Conservation (phyloP, 2,888 invertebrate species). For the Drosophila incognita region DNA sequence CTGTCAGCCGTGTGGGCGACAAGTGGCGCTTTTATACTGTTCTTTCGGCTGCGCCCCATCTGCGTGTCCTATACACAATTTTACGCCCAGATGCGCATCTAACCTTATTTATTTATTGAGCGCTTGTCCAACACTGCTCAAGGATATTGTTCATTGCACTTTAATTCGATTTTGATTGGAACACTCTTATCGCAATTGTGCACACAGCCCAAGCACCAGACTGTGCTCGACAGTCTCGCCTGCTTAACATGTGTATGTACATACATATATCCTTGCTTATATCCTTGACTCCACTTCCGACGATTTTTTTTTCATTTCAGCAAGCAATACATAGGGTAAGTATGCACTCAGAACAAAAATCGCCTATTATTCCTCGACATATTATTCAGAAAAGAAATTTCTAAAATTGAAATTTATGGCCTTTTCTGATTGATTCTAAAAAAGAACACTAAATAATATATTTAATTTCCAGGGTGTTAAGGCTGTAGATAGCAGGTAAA, state of each 20-base stretch:
- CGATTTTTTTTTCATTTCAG: background rate
- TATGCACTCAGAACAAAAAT: background rate
- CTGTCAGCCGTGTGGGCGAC: conserved; percentile 45
- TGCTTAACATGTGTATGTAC: background rate
- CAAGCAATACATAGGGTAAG: background rate
- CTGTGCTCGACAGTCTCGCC: conserved; percentile 7
- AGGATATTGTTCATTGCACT: conserved; percentile 74
- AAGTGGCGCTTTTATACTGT: conserved; percentile 58
- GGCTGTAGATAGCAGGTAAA: too few relatives aligned
- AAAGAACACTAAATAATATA: too few relatives aligned
- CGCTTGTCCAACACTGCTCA: conserved; percentile 35
- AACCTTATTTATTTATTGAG: conserved; percentile 64
- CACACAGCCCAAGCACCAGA: conserved; percentile 38
- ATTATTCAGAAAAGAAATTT: background rate
- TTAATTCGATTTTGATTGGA: conserved; percentile 78
- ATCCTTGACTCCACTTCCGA: conserved; percentile 20
- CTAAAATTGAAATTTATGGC: background rate
- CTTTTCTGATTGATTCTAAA: background rate
- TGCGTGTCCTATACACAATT: conserved; percentile 57
- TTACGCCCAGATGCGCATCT: conserved; percentile 72
- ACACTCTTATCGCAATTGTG: conserved; percentile 71
- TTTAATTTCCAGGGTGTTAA: too few relatives aligned
- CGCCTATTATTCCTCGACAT: too few relatives aligned
- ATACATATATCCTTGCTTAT: background rate
- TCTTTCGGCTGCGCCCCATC: conserved; percentile 47